Evolutionary conservation across 2,797 vertebrate species (phyloP).

Genomic region (Perodicticus potto): DNA sequence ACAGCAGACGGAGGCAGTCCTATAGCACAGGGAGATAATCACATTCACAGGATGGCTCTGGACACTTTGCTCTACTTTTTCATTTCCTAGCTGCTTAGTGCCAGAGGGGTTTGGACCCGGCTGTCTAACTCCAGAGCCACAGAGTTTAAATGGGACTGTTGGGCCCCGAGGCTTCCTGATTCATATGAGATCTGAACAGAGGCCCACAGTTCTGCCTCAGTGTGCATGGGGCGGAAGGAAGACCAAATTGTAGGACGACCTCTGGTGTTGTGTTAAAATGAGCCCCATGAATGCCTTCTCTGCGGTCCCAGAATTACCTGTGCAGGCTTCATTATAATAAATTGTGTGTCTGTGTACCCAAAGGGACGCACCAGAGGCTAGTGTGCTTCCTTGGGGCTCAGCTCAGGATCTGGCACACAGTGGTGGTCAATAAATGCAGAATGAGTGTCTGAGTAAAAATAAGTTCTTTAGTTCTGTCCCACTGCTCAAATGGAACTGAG

Average conservation of each 20-base stretch:
- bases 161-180: not conserved
- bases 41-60: not conserved
- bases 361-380: not conserved
- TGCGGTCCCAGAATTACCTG: not conserved
- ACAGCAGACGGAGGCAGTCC: not conserved
- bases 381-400: not conserved
- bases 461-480: not conserved
- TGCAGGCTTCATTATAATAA: not conserved
- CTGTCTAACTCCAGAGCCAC: not conserved
- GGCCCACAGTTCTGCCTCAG: not conserved
- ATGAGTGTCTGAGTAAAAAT: not conserved
- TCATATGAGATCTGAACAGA: not conserved
- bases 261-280: not conserved
- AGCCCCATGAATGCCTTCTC: not conserved
- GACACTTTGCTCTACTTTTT: conserved; percentile 40
- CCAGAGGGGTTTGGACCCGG: not conserved
- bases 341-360: not conserved
- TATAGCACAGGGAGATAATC: not conserved
- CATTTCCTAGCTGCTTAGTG: not conserved
- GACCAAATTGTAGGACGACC: not conserved
- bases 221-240: not conserved
- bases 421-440: not conserved
- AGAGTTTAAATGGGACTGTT: not conserved
- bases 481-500: not conserved
- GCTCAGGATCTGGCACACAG: not conserved